phyloP scores from a whole-genome alignment of 2,797 vertebrate genomes.

The Hirundo rustica region DNA sequence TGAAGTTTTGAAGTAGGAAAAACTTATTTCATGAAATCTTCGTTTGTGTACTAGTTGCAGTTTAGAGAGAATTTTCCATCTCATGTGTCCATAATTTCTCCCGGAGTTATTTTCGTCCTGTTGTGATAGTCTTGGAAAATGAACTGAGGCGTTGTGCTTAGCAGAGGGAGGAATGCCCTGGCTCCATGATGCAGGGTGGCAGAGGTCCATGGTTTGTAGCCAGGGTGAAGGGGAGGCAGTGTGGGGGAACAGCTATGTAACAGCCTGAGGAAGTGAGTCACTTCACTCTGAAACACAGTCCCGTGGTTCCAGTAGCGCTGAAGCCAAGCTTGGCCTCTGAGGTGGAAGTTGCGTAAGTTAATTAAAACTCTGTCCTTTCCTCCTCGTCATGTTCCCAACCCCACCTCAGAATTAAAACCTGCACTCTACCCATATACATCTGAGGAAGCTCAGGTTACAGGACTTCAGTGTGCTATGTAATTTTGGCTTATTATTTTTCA shows the following conservation, averaged over 20 bases:
- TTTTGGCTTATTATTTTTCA: not conserved
- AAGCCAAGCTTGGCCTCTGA: not conserved
- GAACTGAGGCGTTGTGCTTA: not conserved
- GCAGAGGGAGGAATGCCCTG: slow-evolving; percentile 47
- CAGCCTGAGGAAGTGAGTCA: slow-evolving; percentile 68
- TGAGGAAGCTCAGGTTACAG: not conserved
- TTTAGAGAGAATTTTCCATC: slow-evolving; percentile 51
- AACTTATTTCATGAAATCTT: slow-evolving; percentile 14
- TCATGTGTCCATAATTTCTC: slow-evolving; percentile 23
- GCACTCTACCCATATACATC: not conserved
- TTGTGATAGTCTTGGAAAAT: slow-evolving; percentile 38
- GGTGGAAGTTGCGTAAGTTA: slow-evolving; percentile 36
- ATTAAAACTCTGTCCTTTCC: slow-evolving; percentile 47
- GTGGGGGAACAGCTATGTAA: slow-evolving; percentile 12
- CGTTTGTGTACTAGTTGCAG: not conserved
- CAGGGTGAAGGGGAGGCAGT: not conserved
- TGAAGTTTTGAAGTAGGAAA: slow-evolving; percentile 13
- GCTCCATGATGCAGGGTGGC: not conserved
- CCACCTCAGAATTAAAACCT: not conserved
- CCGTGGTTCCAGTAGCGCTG: not conserved
- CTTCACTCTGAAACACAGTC: not conserved
- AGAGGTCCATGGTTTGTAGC: slow-evolving; percentile 33
- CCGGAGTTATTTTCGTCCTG: slow-evolving; percentile 31
- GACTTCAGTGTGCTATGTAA: not conserved
- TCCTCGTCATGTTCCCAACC: not conserved